Conservation (phyloP, 1,140 invertebrate genomes). For the Ceratina australensis region DNA sequence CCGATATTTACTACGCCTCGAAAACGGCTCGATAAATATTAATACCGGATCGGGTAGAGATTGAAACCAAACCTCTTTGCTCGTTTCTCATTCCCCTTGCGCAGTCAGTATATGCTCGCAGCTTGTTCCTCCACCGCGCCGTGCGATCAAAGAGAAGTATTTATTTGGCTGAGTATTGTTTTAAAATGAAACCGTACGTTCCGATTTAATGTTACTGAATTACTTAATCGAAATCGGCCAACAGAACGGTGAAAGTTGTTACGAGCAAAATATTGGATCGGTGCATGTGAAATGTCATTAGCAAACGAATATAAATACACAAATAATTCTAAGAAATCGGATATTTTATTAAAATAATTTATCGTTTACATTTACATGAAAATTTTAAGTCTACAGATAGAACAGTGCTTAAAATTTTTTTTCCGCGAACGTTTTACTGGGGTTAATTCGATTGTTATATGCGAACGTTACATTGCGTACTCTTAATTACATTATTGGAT, state of each 20-base stretch:
- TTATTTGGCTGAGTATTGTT: not conserved
- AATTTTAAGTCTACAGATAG: too few species aligned
- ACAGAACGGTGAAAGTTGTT: too few species aligned
- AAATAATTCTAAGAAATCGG: too few species aligned
- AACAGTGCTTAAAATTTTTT: too few species aligned
- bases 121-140: not conserved
- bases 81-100: not conserved
- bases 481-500: conserved; percentile 35
- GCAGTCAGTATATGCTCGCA: not conserved
- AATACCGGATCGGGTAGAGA: conserved; percentile 15
- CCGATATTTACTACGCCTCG: conserved; percentile 30
- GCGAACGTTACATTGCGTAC: conserved; percentile 14
- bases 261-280: too few species aligned
- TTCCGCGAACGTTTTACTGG: not conserved
- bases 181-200: too few species aligned
- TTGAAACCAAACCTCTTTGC: conserved; percentile 8
- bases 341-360: too few species aligned
- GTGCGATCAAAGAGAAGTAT: not conserved
- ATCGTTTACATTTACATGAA: too few species aligned
- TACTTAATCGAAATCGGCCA: too few species aligned
- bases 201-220: too few species aligned
- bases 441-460: conserved; percentile 36
- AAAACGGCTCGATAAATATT: conserved; percentile 46
- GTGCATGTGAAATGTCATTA: too few species aligned
- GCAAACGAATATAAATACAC: too few species aligned